These are phyloP conservation scores for Boloria selene DNA, from an alignment of 2,888 invertebrate genomes.

Conservation along the genomic window DNA sequence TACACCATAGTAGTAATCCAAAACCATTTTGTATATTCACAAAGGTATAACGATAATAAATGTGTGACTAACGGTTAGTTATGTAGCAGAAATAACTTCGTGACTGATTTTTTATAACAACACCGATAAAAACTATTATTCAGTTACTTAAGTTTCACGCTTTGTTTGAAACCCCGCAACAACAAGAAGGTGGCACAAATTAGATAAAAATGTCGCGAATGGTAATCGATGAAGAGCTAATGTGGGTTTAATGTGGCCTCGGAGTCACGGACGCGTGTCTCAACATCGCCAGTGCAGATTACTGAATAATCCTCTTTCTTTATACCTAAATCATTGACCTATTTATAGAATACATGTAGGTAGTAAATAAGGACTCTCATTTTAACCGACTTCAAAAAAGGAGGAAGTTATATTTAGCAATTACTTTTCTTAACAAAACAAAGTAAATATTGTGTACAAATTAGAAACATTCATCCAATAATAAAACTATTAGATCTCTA, in stretches of 20 bases:
- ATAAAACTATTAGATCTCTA: no score
- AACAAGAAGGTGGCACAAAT: constrained; percentile 45
- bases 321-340: constrained; percentile 64
- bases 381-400: no score
- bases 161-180: constrained; percentile 12
- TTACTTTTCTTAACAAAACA: neutral
- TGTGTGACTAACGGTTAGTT: no score
- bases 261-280: constrained; percentile 65
- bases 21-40: no score
- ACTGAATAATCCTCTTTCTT: constrained; percentile 71
- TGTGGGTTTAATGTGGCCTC: constrained; percentile 70
- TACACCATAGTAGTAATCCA: no score
- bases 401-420: no score
- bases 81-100: neutral
- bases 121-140: constrained; percentile 3
- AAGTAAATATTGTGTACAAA: no score
- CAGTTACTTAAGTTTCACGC: constrained; percentile 2
- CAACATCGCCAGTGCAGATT: constrained; percentile 67
- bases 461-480: no score
- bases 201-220: constrained; percentile 59
- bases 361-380: neutral
- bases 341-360: constrained; percentile 31
- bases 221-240: constrained; percentile 71
- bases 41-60: no score
- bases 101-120: constrained; percentile 10